These are phyloP conservation scores for Drosophila affinis DNA, from an alignment of 2,888 invertebrate species.

Conservation along the genomic window DNA sequence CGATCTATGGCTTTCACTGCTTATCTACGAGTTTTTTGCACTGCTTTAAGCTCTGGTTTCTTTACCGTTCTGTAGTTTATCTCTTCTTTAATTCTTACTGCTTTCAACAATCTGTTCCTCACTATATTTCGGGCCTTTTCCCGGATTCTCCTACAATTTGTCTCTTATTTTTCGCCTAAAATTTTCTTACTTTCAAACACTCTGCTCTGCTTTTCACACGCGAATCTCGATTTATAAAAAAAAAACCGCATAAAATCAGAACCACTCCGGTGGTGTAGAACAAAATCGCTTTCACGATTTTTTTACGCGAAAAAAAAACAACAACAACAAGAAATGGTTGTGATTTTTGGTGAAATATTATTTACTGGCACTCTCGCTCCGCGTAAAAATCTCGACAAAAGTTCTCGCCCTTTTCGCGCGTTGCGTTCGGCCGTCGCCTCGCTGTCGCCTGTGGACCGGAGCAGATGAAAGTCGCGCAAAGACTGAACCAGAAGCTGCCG, in stretches of 20 bases:
- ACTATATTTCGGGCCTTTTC: not conserved
- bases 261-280: not conserved
- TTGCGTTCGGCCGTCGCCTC: slow-evolving; percentile 11
- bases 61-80: not conserved
- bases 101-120: too few species aligned
- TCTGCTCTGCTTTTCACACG: not conserved
- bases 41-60: not conserved
- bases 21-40: too few species aligned
- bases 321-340: not conserved
- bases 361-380: not conserved
- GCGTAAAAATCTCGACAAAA: slow-evolving; percentile 22
- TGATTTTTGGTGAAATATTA: not conserved
- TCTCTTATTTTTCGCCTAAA: not conserved
- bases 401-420: slow-evolving; percentile 6
- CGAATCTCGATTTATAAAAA: not conserved
- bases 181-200: not conserved
- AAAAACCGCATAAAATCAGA: not conserved
- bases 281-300: not conserved
- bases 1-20: not conserved
- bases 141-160: not conserved
- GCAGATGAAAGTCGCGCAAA: slow-evolving; percentile 82
- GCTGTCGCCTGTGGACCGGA: slow-evolving; percentile 59
- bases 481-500: slow-evolving; percentile 68
- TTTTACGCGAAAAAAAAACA: not conserved
- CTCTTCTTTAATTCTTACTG: not conserved